Evolutionary conservation across 2,113 vertebrate species (phyloP).

Genomic region (Labeo rohita): DNA sequence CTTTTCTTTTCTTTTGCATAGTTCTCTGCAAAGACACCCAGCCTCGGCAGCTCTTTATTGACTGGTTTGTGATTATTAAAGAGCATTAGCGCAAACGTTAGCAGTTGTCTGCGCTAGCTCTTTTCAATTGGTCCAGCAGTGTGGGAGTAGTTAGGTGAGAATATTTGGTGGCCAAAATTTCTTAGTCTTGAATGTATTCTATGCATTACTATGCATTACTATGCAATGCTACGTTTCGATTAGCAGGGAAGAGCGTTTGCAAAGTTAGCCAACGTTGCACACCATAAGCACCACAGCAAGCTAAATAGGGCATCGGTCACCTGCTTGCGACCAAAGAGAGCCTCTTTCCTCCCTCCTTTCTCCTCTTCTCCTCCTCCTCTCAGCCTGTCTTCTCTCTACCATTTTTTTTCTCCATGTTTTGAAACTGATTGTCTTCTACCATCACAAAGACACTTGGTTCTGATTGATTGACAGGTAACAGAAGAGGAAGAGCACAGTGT

Average conservation of each 20-base stretch:
- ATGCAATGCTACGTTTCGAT: neutral
- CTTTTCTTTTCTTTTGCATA: conserved; percentile 73
- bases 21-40: conserved; percentile 80
- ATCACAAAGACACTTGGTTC: conserved; percentile 87
- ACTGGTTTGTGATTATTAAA: conserved; percentile 11
- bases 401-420: conserved; percentile 76
- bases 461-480: conserved; percentile 84
- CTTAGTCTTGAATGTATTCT: neutral
- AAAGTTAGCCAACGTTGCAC: conserved; percentile 1
- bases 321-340: conserved; percentile 65
- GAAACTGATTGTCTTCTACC: conserved; percentile 86
- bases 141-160: neutral
- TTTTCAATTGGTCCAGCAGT: neutral
- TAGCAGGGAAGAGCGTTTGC: conserved; percentile 1
- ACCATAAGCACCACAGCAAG: conserved; percentile 16
- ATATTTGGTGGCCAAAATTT: neutral
- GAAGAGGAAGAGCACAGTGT: conserved; percentile 83
- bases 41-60: conserved; percentile 63
- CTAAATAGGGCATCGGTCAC: conserved; percentile 39
- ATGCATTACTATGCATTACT: neutral
- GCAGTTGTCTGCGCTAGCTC: neutral
- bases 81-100: neutral
- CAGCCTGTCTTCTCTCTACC: conserved; percentile 71
- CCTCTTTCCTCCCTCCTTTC: conserved; percentile 67
- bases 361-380: conserved; percentile 66